Evolutionary conservation across 2,888 invertebrate genomes (phyloP), one percentile per base, ranked within the genome.

Genomic region (Pharmacophagus antenor): DNA sequence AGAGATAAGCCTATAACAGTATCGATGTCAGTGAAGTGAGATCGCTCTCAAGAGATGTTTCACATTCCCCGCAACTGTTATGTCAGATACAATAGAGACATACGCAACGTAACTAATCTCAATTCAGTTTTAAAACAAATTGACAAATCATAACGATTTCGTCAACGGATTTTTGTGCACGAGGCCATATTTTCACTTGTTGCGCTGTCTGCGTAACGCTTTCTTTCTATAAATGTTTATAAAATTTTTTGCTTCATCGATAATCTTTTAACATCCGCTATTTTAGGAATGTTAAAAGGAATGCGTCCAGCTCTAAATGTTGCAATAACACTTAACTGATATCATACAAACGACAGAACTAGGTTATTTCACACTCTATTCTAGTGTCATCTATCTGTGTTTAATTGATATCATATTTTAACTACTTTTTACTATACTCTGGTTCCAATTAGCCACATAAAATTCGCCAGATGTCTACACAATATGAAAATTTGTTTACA

Each of bases 21-120:
- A 51, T 56, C 47, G 56, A 52, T 47, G 49, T 55, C 54, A 23
- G 52, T 47, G 22, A 41, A 61, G 59, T 15, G 5, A 52, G 56
- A 60, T 55, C 58, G 58, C 58, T 58, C 50, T 50, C 59, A 60
- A 50, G 50, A 55, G 55, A 60, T 55, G 54, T 55, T 52, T 52
- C 25, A 41, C 56, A 18, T 61, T 56, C 27, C 56, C 50, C 50
- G 55, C 51, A 25, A 51, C 21, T 21, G 51, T 56, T 51, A 47
- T 50, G 46, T 61, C 52, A 54, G 51, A 49, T 59, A 52, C 56
- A 56, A 52, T 61, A 47, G 47, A 20, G 41, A 25, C 47, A 58
- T 48, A 47, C 53, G 58, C 27, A 56, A 48, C 47, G 48, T 52
- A 48, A 51, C 56, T 41, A 50, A 61, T 56, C 61, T 56, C 47